These are phyloP conservation scores for Novumbra hubbsi DNA, from an alignment of 2,797 vertebrate species.

Conservation along the genomic window DNA sequence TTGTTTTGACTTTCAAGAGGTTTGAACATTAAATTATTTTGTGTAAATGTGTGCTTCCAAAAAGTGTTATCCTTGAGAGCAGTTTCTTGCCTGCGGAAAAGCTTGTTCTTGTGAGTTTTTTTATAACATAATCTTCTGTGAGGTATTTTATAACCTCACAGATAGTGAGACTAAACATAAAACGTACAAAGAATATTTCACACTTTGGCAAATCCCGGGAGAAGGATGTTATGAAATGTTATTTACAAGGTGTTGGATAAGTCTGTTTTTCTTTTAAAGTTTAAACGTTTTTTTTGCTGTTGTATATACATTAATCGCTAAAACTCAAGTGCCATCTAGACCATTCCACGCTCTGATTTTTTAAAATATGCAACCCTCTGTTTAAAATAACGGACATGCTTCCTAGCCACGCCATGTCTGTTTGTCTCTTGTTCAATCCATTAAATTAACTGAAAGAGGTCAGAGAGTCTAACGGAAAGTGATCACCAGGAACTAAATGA, in stretches of 20 bases:
- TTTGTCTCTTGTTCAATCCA: slow-evolving; percentile 7
- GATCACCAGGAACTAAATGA: not conserved
- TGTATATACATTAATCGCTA: slow-evolving; percentile 16
- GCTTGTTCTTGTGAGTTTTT: not conserved
- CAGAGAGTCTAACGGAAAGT: not conserved
- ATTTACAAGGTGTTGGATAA: not conserved
- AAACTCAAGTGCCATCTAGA: not conserved
- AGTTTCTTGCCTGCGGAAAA: not conserved
- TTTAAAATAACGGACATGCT: slow-evolving; percentile 39
- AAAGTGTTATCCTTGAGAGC: not conserved
- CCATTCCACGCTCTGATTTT: slow-evolving; percentile 11
- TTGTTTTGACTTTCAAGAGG: not conserved
- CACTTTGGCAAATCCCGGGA: not conserved
- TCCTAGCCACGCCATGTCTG: not conserved
- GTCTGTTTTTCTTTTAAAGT: too few relatives aligned
- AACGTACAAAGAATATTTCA: not conserved
- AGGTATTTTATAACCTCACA: too few relatives aligned
- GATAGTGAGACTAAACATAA: not conserved
- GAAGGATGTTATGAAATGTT: not conserved
- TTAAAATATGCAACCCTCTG: slow-evolving; percentile 57
- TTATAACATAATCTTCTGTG: not conserved
- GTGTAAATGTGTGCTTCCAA: too few relatives aligned
- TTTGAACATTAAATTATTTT: not conserved
- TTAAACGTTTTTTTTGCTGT: not conserved
- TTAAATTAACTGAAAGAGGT: not conserved